phyloP scores from a whole-genome alignment of 1,140 invertebrate species.

The Archegozetes longisetosus region DNA sequence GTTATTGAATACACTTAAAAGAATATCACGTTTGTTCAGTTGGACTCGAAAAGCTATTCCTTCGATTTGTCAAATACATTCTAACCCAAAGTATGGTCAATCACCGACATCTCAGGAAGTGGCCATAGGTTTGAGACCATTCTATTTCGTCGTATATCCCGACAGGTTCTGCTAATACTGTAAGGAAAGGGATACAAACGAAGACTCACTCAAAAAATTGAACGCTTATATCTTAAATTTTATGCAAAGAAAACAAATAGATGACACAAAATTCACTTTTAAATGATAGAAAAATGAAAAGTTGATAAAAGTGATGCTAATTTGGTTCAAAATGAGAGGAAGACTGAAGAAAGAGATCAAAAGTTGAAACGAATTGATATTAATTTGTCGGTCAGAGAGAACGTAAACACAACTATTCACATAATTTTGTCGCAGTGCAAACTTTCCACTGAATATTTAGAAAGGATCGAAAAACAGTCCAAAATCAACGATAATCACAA shows the following conservation, averaged over 20 bases:
- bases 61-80: too few species aligned
- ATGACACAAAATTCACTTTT: constrained; percentile 9
- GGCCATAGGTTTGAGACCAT: constrained; percentile 72
- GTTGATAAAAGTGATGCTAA: background rate
- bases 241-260: constrained; percentile 36
- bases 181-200: constrained; percentile 68
- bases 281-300: background rate
- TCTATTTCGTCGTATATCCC: constrained; percentile 88
- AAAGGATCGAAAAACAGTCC: constrained; percentile 26
- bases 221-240: constrained; percentile 63
- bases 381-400: constrained; percentile 40
- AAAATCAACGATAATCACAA: too few species aligned
- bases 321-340: background rate
- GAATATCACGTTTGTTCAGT: too few species aligned
- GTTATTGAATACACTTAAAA: too few species aligned
- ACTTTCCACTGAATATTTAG: constrained; percentile 62
- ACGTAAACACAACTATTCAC: constrained; percentile 53
- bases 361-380: constrained; percentile 49
- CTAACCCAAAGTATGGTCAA: too few species aligned
- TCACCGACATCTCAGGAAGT: constrained; percentile 52
- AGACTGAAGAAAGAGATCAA: background rate
- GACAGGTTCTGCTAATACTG: constrained; percentile 84
- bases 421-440: constrained; percentile 60
- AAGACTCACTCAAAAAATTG: constrained; percentile 69
- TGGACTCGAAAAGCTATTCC: too few species aligned